phyloP scores from a whole-genome alignment of 2,888 invertebrate genomes.

The Crocallis elinguaria region DNA sequence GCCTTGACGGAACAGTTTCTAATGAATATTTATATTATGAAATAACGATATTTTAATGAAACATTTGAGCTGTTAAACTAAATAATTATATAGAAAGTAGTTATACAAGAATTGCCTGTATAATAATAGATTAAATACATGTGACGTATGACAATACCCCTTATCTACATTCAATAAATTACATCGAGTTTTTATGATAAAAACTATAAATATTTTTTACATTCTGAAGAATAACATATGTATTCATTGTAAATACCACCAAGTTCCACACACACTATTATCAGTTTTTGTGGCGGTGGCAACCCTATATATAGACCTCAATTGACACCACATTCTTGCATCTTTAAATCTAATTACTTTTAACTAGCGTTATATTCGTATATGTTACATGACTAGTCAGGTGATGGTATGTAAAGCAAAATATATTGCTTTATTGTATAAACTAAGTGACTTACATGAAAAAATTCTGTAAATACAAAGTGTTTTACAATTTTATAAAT shows the following conservation, averaged over 20 bases:
- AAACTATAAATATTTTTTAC: no score
- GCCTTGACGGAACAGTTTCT: no score
- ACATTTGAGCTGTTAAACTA: no score
- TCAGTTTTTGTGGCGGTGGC: not conserved
- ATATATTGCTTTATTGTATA: constrained; percentile 12
- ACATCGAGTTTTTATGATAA: no score
- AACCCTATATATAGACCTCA: constrained; percentile 14
- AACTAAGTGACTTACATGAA: constrained; percentile 14
- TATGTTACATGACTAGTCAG: constrained; percentile 27
- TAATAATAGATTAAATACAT: no score
- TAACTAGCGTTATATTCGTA: constrained; percentile 24
- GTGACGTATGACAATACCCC: no score
- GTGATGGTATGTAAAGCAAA: constrained; percentile 23
- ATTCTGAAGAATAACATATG: no score
- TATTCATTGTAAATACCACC: not conserved
- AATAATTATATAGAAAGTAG: no score
- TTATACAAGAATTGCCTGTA: no score
- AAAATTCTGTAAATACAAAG: constrained; percentile 18
- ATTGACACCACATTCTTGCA: constrained; percentile 18
- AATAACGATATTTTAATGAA: no score
- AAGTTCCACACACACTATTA: not conserved
- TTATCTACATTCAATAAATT: no score
- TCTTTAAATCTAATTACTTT: constrained; percentile 13
- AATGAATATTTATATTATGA: no score
- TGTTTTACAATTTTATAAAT: constrained; percentile 10